Evolutionary conservation across 1,140 invertebrate genomes (phyloP), one percentile per base, ranked within the genome.

Genomic region (Littorina saxatilis): DNA sequence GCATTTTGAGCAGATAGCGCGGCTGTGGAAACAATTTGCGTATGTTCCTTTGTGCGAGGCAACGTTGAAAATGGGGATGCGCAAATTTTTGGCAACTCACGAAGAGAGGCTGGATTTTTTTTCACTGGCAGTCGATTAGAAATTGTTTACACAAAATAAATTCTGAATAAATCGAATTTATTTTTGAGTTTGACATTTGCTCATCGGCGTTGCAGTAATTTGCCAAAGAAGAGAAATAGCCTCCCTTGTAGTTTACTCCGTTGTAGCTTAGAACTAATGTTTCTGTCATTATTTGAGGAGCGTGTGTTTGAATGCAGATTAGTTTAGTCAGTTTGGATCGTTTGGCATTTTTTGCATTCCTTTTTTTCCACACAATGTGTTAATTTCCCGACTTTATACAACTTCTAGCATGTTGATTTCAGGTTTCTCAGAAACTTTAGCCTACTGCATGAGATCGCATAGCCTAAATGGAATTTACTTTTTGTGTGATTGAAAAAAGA

Each of bases 161-260:
- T 39, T 68, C 32, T 4, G 32, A 68, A 68, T 35, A 68, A 68
- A 39, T 68, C 66, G 61, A 68, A 68, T 68, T 68, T 39, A 68
- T 68, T 68, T 63, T 17, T 13, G 66, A 32, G 9, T 68, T 68
- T 17, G 17, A 32, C 66, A 32, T 68, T 68, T 68, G 32, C 23
- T 17, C 23, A 39, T 68, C 35, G 17, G 23, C 66, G 4, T 27
- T 32, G 35, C 35, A 29, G 37, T 20, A 11, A 15, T 68, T 68
- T 15, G 63, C 37, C 39, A 35, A 2, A 39, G 66, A 27, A 20
- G 35, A 37, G 35, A 68, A 68, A 68, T 68, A 20, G 66, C 17
- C 66, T 39, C 66, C 32, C 15, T 39, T 13, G 35, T n/a, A n/a
- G n/a, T n/a, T n/a, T n/a, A n/a, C n/a, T n/a, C n/a, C n/a, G n/a